Evolutionary conservation across 2,888 invertebrate genomes (phyloP), one percentile per base, ranked within the genome.

Genomic region (Microdon myrmicae): DNA sequence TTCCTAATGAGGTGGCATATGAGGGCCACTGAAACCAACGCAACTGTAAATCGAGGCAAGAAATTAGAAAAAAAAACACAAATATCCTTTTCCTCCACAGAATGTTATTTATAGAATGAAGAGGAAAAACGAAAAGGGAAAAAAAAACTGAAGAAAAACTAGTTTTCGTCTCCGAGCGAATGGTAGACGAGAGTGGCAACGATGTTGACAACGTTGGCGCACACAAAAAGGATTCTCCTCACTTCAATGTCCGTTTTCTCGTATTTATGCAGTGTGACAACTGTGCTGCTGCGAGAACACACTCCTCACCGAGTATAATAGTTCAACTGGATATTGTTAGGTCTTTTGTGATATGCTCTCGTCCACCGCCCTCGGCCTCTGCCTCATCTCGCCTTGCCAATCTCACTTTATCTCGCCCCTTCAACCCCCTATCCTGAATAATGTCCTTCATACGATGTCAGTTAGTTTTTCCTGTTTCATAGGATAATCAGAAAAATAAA

Each of bases 401-500:
- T 19, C 20, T 10, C 4, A n/a, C 12, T 3, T 8, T 1, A 9
- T 7, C 4, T 1, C 8, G 9, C 23, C 6, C 23, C 1, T 6
- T 16, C 8, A 25, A 22, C 25, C 48, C 35, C 16, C 22, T 19
- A n/a, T n/a, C n/a, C n/a, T n/a, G 44, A 47, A 49, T 34, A 28
- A 31, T 29, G 51, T 43, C 51, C 35, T 37, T 45, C 32, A 31
- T 41, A 51, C 28, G 47, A 31, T 64, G 58, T 49, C 51, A 64
- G 37, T 54, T 54, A 43, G 31, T 47, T 37, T 25, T 47, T 26
- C 53, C 17, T 26, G 39, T 51, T 53, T 26, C 35, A 28, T 37
- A 19, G 26, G 28, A 53, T 64, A 64, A 58, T 58, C 58, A 58
- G 64, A 64, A 53, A 58, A 64, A 51, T 23, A 56, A 64, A 39